Conservation (phyloP, 1,140 invertebrate species). For the Drosophila aff. region DNA sequence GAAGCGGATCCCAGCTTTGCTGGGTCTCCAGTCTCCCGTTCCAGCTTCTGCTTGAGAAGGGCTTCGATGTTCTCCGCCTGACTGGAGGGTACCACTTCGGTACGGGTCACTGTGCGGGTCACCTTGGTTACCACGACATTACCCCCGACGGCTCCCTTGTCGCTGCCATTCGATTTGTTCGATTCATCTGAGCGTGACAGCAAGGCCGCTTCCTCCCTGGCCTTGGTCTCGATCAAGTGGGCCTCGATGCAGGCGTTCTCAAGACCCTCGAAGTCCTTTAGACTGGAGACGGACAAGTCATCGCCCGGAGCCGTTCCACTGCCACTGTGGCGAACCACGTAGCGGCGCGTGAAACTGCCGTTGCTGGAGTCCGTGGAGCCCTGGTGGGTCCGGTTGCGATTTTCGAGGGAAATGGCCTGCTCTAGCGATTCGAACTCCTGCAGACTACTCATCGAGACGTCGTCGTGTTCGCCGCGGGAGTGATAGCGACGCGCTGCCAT, state of each 20-base stretch:
- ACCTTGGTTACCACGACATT: slow-evolving; percentile 70
- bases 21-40: slow-evolving; percentile 67
- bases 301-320: slow-evolving; percentile 89
- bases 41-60: slow-evolving; percentile 75
- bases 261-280: slow-evolving; percentile 97
- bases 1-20: slow-evolving; percentile 82
- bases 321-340: slow-evolving; percentile 87
- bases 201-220: slow-evolving; percentile 94
- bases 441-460: slow-evolving; percentile 95
- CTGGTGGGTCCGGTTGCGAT: slow-evolving; percentile 88
- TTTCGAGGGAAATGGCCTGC: slow-evolving; percentile 90
- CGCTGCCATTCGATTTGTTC: slow-evolving; percentile 86
- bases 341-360: slow-evolving; percentile 90
- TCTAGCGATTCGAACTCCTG: slow-evolving; percentile 98
- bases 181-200: slow-evolving; percentile 88
- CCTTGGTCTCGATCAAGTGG: slow-evolving; percentile 92
- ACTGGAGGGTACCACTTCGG: slow-evolving; percentile 85
- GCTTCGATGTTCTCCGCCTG: slow-evolving; percentile 84
- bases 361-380: slow-evolving; percentile 92
- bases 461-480: slow-evolving; percentile 94
- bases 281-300: slow-evolving; percentile 95
- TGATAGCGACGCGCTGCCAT: slow-evolving; percentile 92
- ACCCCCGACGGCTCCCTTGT: slow-evolving; percentile 72
- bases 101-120: slow-evolving; percentile 85
- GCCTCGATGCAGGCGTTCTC: slow-evolving; percentile 95